A percentile compares a stretch with the other conserved stretches of the same genome.
These are phyloP conservation scores for Melieria omissa DNA, from an alignment of 2,888 invertebrate species.

Conservation along the genomic window DNA sequence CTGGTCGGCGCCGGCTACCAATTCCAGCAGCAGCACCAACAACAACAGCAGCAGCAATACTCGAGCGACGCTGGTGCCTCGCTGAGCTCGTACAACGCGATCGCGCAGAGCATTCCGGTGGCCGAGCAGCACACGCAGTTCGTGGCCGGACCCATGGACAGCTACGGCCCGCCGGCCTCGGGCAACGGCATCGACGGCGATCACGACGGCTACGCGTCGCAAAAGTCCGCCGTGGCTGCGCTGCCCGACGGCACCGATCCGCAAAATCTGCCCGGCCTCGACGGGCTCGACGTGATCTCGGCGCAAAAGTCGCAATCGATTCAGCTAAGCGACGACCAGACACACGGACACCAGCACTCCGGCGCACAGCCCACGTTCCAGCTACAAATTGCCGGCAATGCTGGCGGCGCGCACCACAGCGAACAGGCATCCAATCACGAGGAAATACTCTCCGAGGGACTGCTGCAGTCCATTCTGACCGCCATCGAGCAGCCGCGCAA, in stretches of 20 bases:
- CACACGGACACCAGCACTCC: constrained; percentile 55
- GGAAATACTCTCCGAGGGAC: constrained; percentile 80
- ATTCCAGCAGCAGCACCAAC: constrained; percentile 49
- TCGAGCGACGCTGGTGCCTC: constrained; percentile 42
- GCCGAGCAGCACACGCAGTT: constrained; percentile 61
- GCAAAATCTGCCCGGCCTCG: constrained; percentile 59
- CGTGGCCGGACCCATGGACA: constrained; percentile 47
- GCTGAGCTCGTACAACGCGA: constrained; percentile 50
- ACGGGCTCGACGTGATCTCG: constrained; percentile 61
- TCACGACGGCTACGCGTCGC: constrained; percentile 60
- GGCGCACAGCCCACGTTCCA: constrained; percentile 72
- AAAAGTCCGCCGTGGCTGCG: constrained; percentile 54
- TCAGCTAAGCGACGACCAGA: constrained; percentile 70
- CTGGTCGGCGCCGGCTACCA: constrained; percentile 56
- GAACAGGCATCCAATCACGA: constrained; percentile 72
- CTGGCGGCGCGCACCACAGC: constrained; percentile 48
- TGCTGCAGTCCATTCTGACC: constrained; percentile 82
- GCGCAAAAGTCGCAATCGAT: constrained; percentile 63
- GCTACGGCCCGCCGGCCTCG: constrained; percentile 57
- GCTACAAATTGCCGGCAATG: constrained; percentile 75
- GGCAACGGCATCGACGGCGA: constrained; percentile 58
- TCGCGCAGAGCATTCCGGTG: constrained; percentile 58
- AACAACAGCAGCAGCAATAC: constrained; percentile 41
- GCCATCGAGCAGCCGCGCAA: constrained; percentile 80
- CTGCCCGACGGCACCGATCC: constrained; percentile 56